Conservation (phyloP, 1,140 invertebrate genomes). For the Bicyclus anynana region DNA sequence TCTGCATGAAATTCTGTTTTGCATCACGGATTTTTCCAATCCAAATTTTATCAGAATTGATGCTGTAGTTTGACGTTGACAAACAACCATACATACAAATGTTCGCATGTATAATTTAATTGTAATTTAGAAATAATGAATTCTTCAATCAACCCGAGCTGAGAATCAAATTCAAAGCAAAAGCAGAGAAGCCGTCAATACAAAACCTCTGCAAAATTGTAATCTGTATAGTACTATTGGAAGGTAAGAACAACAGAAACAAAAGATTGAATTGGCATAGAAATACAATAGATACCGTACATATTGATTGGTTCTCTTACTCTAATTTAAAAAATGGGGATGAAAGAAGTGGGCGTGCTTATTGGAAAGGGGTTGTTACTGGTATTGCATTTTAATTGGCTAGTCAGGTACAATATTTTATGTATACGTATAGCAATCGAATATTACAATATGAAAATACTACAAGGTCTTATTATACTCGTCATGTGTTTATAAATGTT, state of each 20-base stretch:
- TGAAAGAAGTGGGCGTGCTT: slow-evolving; percentile 24
- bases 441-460: neutral
- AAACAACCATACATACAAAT: too few species aligned
- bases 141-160: too few species aligned
- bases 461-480: neutral
- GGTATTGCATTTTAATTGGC: slow-evolving; percentile 34
- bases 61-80: too few species aligned
- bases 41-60: too few species aligned
- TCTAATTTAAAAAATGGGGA: neutral
- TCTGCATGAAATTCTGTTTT: too few species aligned
- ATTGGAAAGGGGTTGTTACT: slow-evolving; percentile 28
- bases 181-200: too few species aligned
- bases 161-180: too few species aligned
- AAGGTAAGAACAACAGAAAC: neutral
- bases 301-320: slow-evolving; percentile 5
- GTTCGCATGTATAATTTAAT: too few species aligned
- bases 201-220: neutral
- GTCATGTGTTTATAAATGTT: too few species aligned
- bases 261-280: slow-evolving; percentile 1
- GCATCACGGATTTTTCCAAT: too few species aligned
- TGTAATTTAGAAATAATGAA: too few species aligned
- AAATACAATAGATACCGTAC: neutral
- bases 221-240: neutral
- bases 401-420: slow-evolving; percentile 7
- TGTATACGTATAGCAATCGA: neutral